Percentiles rank a stretch among this genome's conserved stretches.
Conservation (phyloP, 92 coral and sea anemone genomes). For the Metridium senile region DNA sequence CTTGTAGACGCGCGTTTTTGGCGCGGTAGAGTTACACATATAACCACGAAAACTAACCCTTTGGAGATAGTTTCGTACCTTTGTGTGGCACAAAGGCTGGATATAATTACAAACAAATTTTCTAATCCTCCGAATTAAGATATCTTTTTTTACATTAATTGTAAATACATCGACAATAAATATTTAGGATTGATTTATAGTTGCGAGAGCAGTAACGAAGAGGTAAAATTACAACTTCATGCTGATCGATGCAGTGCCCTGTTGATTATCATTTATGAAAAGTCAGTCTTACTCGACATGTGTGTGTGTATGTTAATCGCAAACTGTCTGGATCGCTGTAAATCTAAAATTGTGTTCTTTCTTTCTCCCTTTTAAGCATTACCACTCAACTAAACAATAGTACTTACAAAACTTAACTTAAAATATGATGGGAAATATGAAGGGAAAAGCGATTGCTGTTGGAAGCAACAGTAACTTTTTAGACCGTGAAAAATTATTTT, state of each 20-base stretch:
- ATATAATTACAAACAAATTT: neutral
- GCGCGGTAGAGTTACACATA: too few species aligned
- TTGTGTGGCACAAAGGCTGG: neutral
- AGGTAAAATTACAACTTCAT: constrained; percentile 17
- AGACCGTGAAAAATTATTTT: constrained; percentile 8
- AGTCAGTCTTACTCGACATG: constrained; percentile 11
- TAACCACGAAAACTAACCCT: too few species aligned
- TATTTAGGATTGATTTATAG: neutral
- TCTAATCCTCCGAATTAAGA: constrained; percentile 11
- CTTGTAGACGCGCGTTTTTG: too few species aligned
- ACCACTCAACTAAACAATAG: too few species aligned
- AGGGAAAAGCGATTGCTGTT: too few species aligned
- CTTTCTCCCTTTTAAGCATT: too few species aligned
- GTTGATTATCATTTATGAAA: constrained; percentile 18
- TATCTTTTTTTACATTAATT: too few species aligned
- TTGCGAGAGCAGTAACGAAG: neutral
- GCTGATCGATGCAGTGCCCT: constrained; percentile 26
- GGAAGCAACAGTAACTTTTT: too few species aligned
- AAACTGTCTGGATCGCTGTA: neutral
- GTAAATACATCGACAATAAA: constrained; percentile 6
- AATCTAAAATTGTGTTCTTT: too few species aligned
- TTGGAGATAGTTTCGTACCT: too few species aligned
- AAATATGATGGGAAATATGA: too few species aligned
- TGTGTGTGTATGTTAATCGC: constrained; percentile 17
- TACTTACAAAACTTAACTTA: too few species aligned